Base-by-base conservation (phyloP, 2,113 vertebrate genomes). In the Phodopus roborovskii region DNA sequence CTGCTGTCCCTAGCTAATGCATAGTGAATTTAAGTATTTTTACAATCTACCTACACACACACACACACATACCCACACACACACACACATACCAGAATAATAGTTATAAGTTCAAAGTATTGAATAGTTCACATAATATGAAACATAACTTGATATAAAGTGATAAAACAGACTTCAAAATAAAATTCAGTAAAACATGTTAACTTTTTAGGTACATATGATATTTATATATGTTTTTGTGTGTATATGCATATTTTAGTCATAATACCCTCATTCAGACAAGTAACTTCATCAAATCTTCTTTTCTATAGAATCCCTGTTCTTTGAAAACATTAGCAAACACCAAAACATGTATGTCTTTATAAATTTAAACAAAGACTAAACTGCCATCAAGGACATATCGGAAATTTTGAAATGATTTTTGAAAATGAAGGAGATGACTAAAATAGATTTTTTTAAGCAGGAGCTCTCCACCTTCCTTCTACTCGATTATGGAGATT, bases 101-200 rank as follows among this genome's bases (percentile, higher is more conserved):
- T 66, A 86, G 30, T 87, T 64, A 91, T 45, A 7, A 94, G 39
- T 78, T 2, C 11, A 64, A 28, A 74, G 45, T 45, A 78, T 48
- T 48, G 90, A 62, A 62, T 12, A 84, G 30, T n/a, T 17, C 7
- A 53, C 9, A 83, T 58, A 66, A 30, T 71, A 9, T 79, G 91
- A 92, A 74, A 73, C 26, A 78, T n/a, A 33, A 70, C 8, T 30
- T 79, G 33, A 1, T 89, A 94, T 50, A 91, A n/a, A 84, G 17
- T 90, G 33, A 53, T 66, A 88, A 74, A 92, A 1, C 4, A 48
- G 28, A 28, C 78, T 92, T 92, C 24, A 71, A 85, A 92, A 92
- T 92, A 64, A 78, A 88, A 30, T 58, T 66, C 91, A 86, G 85
- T 91, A 81, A 78, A 60, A 60, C n/a, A n/a, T 79, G 17, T 16